Evolutionary conservation across 2,888 invertebrate genomes (phyloP).

Genomic region (Sialis lutaria): DNA sequence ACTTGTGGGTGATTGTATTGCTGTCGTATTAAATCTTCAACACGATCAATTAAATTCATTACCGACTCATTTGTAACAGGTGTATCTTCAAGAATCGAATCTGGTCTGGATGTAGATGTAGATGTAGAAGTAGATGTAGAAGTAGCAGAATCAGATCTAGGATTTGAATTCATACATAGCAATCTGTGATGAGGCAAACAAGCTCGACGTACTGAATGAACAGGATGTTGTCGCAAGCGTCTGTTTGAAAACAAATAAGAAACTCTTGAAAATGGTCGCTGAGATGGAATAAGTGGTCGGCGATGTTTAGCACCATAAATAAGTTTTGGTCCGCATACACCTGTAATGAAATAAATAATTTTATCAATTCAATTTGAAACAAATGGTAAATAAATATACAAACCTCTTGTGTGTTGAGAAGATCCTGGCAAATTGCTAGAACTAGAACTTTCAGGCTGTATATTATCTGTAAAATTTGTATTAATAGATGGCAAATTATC

Average conservation of each 20-base stretch:
- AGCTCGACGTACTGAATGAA: not conserved
- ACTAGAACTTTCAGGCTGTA: not conserved
- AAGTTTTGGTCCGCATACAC: not conserved
- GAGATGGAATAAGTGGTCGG: not conserved
- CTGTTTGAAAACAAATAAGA: not conserved
- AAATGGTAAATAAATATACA: not conserved
- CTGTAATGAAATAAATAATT: too few relatives aligned
- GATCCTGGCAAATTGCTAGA: not conserved
- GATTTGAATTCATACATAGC: not conserved
- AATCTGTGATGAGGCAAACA: not conserved
- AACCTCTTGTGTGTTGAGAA: not conserved
- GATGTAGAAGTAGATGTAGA: not conserved
- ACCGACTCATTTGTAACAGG: not conserved
- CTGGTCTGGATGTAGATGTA: not conserved
- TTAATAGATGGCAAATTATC: too few relatives aligned
- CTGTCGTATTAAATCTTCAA: conserved; percentile 1
- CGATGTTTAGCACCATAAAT: not conserved
- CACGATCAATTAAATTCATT: not conserved
- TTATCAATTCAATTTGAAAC: too few relatives aligned
- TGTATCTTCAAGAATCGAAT: too few relatives aligned
- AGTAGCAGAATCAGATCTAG: not conserved
- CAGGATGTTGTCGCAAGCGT: not conserved
- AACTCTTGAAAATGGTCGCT: not conserved
- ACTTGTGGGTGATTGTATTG: not conserved
- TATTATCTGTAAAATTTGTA: too few relatives aligned